Conservation (phyloP, 2,113 vertebrate genomes). For the Caracal caracal region DNA sequence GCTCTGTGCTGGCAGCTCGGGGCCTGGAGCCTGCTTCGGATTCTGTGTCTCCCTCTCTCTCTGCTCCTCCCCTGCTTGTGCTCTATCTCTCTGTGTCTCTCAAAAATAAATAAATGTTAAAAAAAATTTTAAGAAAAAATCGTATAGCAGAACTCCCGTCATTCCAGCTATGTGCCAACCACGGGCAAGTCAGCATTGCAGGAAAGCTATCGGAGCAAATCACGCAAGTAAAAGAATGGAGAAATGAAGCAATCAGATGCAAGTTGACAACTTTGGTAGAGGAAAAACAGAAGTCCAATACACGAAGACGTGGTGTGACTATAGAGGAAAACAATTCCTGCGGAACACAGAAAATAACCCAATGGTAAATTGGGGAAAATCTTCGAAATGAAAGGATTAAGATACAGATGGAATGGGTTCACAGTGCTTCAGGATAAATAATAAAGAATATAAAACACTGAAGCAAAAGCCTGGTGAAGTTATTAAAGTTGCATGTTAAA, state of each 20-base stretch:
- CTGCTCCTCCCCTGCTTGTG: too few relatives aligned
- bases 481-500: background rate
- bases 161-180: slow-evolving; percentile 21
- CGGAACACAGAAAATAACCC: background rate
- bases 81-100: too few relatives aligned
- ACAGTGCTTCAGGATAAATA: background rate
- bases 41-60: too few relatives aligned
- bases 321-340: background rate
- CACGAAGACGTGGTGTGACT: background rate
- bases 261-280: background rate
- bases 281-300: slow-evolving; percentile 38
- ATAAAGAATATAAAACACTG: slow-evolving; percentile 21
- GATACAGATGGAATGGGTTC: background rate
- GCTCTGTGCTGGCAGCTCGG: too few relatives aligned
- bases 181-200: background rate
- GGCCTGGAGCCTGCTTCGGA: too few relatives aligned
- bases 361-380: background rate
- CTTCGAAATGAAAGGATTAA: background rate
- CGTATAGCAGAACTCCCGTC: background rate
- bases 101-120: too few relatives aligned
- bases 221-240: background rate
- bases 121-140: background rate
- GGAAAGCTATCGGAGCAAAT: background rate
- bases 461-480: background rate
- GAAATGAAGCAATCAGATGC: background rate